Evolutionary conservation across 1,140 invertebrate genomes (phyloP).

Genomic region (Fopius arisanus): DNA sequence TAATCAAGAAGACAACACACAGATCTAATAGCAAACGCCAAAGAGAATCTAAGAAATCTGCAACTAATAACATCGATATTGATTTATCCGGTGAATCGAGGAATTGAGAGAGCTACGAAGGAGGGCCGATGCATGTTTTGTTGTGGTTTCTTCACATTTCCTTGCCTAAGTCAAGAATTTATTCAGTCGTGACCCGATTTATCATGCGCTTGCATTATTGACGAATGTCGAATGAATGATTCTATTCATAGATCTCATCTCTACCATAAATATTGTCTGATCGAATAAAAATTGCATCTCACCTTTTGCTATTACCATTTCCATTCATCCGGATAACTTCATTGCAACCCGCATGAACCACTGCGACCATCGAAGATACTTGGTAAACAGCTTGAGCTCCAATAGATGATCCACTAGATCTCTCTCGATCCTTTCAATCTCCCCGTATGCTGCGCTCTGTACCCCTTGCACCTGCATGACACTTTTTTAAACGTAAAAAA

Average conservation of each 20-base stretch:
- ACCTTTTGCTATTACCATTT: too few species aligned
- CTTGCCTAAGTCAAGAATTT: too few species aligned
- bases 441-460: too few species aligned
- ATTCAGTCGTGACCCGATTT: background rate
- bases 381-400: background rate
- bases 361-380: background rate
- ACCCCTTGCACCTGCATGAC: background rate
- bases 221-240: background rate
- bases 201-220: background rate
- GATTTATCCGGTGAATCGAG: too few species aligned
- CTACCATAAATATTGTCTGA: background rate
- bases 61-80: background rate
- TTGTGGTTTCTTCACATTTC: too few species aligned
- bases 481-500: background rate
- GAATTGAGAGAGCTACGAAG: background rate
- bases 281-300: background rate
- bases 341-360: too few species aligned
- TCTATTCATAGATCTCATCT: slow-evolving; percentile 18
- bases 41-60: background rate
- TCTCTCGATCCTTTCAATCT: too few species aligned
- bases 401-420: background rate
- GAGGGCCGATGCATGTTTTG: background rate
- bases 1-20: background rate
- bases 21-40: background rate
- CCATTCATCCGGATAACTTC: too few species aligned